Percentiles rank a stretch among this genome's conserved stretches.
These are phyloP conservation scores for Chelonus formosanus DNA, from an alignment of 2,888 invertebrate genomes.

Conservation along the genomic window DNA sequence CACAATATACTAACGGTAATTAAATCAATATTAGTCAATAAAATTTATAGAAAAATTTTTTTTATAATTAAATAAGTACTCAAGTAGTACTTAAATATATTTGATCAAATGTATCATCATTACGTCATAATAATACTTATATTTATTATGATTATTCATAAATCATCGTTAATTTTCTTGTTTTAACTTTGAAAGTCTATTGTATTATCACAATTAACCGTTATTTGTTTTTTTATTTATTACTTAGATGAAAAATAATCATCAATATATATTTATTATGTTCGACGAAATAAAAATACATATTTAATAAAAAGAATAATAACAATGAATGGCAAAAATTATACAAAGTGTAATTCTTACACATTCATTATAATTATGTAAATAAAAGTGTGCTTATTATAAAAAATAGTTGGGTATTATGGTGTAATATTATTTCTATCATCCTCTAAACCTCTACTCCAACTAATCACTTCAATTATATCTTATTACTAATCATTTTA, in stretches of 20 bases:
- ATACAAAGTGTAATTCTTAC: constrained; percentile 33
- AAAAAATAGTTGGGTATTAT: constrained; percentile 48
- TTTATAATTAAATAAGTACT: constrained; percentile 9
- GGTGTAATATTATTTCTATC: constrained; percentile 53
- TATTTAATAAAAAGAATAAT: not conserved
- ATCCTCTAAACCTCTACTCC: constrained; percentile 35
- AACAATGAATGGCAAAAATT: constrained; percentile 4
- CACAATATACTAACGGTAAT: not conserved
- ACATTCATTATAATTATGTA: constrained; percentile 55
- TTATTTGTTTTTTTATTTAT: no score
- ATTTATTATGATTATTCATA: not conserved
- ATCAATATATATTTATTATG: constrained; percentile 1
- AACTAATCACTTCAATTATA: constrained; percentile 23
- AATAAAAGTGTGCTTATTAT: constrained; percentile 64
- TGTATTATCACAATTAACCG: no score
- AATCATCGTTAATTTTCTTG: constrained; percentile 1
- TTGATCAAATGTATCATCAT: not conserved
- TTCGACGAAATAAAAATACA: not conserved
- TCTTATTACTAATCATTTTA: no score
- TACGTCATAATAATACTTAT: not conserved
- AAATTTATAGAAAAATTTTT: constrained; percentile 4
- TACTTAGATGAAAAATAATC: no score
- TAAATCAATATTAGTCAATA: not conserved
- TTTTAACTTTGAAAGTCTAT: not conserved
- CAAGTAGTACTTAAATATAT: constrained; percentile 3